Evolutionary conservation across 2,113 vertebrate species (phyloP), one percentile per base, ranked within the genome.

Genomic region (Heteronetta atricapilla): DNA sequence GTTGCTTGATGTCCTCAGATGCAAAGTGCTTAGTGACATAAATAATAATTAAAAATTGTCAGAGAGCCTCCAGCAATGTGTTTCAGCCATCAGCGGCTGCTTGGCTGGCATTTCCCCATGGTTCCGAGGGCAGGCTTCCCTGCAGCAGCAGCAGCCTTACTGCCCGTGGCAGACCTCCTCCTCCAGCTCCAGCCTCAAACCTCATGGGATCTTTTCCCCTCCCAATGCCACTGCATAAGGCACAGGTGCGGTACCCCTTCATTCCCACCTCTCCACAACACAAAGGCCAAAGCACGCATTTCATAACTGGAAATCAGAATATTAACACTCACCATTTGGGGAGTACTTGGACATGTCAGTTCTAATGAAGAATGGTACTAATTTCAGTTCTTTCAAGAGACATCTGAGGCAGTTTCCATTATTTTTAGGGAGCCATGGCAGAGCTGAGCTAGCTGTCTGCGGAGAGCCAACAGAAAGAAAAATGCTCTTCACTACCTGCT

Each of bases 381-480:
- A 94, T 91, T 95, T 18, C 15, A 89, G 55, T 28, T 55, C 88
- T 79, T 42, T 6, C 67, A 94, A 81, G 84, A 60, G 12, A 74
- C 4, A 0, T 48, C 58, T 28, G 10, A 20, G 82, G 91, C 77
- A 50, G 79, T 59, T 69, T 70, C 92, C 95, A 94, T 96, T 91
- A 59, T 33, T 81, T 42, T n/a, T 67, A 52, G 33, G 68, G 67
- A 64, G 82, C 66, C 4, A 34, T 29, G 93, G 55, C 14, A 1
- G 95, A 46, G 79, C 82, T 62, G 85, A 88, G n/a, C 20, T 77
- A 72, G 86, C 68, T 62, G 82, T 58, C 94, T 93, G 48, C 86
- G 8, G 94, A 94, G 83, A 96, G 55, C 53, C 67, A 56, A 68
- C 26, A 62, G 67, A 86, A 93, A 74, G 94, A 96, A 80, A 91